These are phyloP conservation scores for Gallirallus australis DNA, from an alignment of 2,797 vertebrate species.

Conservation along the genomic window DNA sequence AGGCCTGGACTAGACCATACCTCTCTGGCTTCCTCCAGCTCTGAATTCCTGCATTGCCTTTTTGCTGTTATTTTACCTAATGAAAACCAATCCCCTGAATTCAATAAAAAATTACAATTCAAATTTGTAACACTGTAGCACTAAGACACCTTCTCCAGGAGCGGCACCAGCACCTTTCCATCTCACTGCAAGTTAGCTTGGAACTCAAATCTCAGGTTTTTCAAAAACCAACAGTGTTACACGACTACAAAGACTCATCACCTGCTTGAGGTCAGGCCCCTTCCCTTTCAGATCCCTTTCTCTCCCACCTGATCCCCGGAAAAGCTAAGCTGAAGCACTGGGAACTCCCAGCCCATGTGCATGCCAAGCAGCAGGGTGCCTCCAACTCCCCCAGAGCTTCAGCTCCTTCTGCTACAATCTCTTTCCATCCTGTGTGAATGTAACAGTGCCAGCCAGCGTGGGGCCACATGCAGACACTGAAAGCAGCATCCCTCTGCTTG, in stretches of 20 bases:
- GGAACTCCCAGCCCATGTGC: not conserved
- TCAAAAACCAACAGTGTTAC: not conserved
- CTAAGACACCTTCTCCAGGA: not conserved
- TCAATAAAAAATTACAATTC: not conserved
- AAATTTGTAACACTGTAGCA: not conserved
- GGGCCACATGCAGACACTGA: not conserved
- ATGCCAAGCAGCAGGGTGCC: not conserved
- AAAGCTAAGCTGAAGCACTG: not conserved
- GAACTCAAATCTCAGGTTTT: not conserved
- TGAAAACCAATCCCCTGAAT: not conserved
- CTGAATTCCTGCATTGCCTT: not conserved
- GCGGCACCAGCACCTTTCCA: not conserved
- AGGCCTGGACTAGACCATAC: not conserved
- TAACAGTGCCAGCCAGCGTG: not conserved
- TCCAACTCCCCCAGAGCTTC: not conserved
- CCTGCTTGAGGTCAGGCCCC: not conserved
- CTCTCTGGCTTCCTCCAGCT: not conserved
- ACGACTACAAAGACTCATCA: not conserved
- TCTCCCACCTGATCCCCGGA: not conserved
- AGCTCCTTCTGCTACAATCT: not conserved
- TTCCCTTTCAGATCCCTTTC: not conserved
- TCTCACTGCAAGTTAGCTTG: not conserved
- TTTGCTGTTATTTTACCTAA: not conserved
- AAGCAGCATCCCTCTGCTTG: not conserved
- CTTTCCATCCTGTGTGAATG: not conserved